Percentiles rank a stretch among this genome's conserved stretches.
Evolutionary conservation across 2,113 vertebrate genomes (phyloP).

Genomic region (Triplophysa rosa): DNA sequence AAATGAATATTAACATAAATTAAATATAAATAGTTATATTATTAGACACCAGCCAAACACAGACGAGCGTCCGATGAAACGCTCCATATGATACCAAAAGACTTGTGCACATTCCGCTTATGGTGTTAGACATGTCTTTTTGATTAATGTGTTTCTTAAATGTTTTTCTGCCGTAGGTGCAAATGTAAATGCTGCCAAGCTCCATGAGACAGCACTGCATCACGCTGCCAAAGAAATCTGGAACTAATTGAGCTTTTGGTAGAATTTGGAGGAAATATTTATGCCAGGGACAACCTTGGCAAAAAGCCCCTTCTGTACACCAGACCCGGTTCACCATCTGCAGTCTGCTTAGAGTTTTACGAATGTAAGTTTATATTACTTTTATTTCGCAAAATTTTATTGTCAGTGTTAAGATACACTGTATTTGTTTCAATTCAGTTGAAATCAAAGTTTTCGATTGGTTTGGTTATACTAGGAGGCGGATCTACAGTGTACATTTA

Average conservation of each 20-base stretch:
- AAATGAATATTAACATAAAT: no score
- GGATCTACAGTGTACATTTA: neutral
- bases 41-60: no score
- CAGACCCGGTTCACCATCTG: conserved; percentile 73
- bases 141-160: no score
- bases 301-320: conserved; percentile 86
- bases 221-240: conserved; percentile 84
- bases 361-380: conserved; percentile 78
- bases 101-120: neutral
- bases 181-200: conserved; percentile 91
- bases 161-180: conserved; percentile 70
- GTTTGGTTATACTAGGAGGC: neutral
- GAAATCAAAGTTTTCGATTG: neutral
- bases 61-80: no score
- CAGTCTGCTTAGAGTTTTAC: conserved; percentile 81
- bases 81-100: neutral
- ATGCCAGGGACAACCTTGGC: conserved; percentile 83
- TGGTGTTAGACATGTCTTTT: neutral
- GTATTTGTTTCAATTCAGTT: no score
- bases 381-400: no score
- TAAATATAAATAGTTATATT: no score
- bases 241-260: conserved; percentile 88
- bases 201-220: conserved; percentile 92
- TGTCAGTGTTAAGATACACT: no score
- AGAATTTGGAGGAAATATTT: conserved; percentile 87